Evolutionary conservation across 2,888 invertebrate genomes (phyloP).

Genomic region (Leuctra nigra): DNA sequence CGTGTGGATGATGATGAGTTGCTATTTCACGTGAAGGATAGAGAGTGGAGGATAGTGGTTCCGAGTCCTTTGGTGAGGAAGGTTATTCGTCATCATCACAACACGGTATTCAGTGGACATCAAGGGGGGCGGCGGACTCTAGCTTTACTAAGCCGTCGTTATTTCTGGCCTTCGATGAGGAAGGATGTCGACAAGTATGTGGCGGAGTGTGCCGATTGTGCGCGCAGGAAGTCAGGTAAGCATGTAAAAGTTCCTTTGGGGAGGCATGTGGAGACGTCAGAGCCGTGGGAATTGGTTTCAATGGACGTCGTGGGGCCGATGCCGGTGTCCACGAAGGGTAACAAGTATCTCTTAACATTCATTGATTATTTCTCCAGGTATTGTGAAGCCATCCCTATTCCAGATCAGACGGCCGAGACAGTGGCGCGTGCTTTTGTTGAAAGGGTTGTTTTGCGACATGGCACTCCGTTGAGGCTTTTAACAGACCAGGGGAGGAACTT

Average conservation of each 20-base stretch:
- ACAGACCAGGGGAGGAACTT: no score
- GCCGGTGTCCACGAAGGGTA: conserved; percentile 15
- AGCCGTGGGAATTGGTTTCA: conserved; percentile 29
- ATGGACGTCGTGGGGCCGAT: conserved; percentile 29
- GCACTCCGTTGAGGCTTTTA: no score
- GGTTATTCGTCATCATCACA: no score
- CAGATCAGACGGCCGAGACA: conserved; percentile 29
- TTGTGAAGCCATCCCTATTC: conserved; percentile 26
- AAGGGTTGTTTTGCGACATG: no score
- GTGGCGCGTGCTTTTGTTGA: conserved; percentile 23
- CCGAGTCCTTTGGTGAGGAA: no score
- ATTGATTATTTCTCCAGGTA: conserved; percentile 13
- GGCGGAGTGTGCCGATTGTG: background rate
- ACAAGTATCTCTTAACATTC: conserved; percentile 14
- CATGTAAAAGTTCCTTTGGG: background rate
- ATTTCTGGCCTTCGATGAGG: background rate
- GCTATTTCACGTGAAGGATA: no score
- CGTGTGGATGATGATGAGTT: no score
- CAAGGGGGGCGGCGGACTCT: no score
- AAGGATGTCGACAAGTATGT: background rate
- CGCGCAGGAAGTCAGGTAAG: background rate
- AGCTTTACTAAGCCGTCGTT: no score
- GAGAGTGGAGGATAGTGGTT: no score
- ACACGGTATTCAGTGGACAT: no score
- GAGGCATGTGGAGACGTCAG: background rate